phyloP scores from a whole-genome alignment of 2,888 invertebrate species.

The Caprella mutica region DNA sequence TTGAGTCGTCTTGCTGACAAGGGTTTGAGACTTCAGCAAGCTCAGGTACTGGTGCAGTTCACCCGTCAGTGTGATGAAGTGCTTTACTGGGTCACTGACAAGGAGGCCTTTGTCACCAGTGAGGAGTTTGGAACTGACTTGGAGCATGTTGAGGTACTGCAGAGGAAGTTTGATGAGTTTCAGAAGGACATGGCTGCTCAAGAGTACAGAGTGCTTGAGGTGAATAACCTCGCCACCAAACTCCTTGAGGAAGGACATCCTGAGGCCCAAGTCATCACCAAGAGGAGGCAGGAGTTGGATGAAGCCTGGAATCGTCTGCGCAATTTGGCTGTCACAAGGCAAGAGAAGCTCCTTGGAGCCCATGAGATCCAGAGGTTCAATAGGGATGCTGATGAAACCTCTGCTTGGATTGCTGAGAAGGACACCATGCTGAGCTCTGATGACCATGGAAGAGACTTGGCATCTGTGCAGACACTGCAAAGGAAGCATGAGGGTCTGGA shows the following conservation, averaged over 20 bases:
- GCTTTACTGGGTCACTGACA: slow-evolving; percentile 99
- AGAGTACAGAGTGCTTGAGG: slow-evolving; percentile 91
- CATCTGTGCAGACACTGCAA: slow-evolving; percentile 90
- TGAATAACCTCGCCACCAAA: slow-evolving; percentile 87
- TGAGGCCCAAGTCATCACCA: slow-evolving; percentile 61
- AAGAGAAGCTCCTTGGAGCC: slow-evolving; percentile 94
- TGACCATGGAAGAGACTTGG: slow-evolving; percentile 92
- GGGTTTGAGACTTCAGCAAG: slow-evolving; percentile 92
- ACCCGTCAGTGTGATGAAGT: slow-evolving; percentile 95
- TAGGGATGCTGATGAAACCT: slow-evolving; percentile 96
- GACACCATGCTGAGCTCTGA: slow-evolving; percentile 91
- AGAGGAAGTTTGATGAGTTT: slow-evolving; percentile 99
- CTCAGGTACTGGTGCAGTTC: slow-evolving; percentile 93
- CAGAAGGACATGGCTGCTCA: slow-evolving; percentile 97
- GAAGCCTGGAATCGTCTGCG: slow-evolving; percentile 94
- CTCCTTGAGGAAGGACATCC: slow-evolving; percentile 79
- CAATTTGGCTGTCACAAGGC: slow-evolving; percentile 82
- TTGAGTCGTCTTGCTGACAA: slow-evolving; percentile 90
- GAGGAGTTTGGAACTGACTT: slow-evolving; percentile 97
- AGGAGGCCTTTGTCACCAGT: slow-evolving; percentile 89
- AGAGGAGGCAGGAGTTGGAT: slow-evolving; percentile 69
- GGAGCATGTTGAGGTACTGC: slow-evolving; percentile 96
- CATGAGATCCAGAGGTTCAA: slow-evolving; percentile 98
- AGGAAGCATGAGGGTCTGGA: slow-evolving; percentile 96
- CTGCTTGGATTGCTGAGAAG: slow-evolving; percentile 98